Evolutionary conservation across 2,797 vertebrate species (phyloP).

Genomic region (Poecile montanus): DNA sequence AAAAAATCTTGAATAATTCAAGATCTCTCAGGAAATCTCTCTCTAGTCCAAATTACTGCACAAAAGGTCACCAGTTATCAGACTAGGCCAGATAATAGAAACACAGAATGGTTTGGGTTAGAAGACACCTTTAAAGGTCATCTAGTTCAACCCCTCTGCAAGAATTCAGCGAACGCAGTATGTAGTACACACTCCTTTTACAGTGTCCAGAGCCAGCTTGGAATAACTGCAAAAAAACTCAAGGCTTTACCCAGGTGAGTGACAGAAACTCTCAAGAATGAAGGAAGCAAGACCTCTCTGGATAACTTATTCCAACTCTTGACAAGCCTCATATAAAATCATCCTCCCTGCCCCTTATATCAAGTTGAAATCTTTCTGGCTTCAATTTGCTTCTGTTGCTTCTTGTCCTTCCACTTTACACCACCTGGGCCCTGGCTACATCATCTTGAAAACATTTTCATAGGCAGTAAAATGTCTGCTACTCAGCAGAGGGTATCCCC

Average conservation of each 20-base stretch:
- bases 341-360: fast-evolving
- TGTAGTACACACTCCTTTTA: not conserved
- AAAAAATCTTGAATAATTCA: not conserved
- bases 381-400: not conserved
- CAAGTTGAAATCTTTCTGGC: not conserved
- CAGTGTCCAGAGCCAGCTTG: not conserved
- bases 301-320: not conserved
- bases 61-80: not conserved
- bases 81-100: not conserved
- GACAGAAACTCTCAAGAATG: not conserved
- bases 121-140: not conserved
- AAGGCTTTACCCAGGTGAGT: not conserved
- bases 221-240: not conserved
- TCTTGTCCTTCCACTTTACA: not conserved
- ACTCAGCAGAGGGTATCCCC: fast-evolving
- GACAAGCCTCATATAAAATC: not conserved
- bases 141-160: not conserved
- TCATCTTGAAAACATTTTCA: not conserved
- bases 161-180: not conserved
- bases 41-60: not conserved
- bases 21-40: not conserved
- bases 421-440: not conserved
- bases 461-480: not conserved
- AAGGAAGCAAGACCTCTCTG: not conserved
- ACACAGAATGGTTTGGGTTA: not conserved